phyloP scores from a whole-genome alignment of 1,140 invertebrate genomes.

The Mesaphorura yosii region DNA sequence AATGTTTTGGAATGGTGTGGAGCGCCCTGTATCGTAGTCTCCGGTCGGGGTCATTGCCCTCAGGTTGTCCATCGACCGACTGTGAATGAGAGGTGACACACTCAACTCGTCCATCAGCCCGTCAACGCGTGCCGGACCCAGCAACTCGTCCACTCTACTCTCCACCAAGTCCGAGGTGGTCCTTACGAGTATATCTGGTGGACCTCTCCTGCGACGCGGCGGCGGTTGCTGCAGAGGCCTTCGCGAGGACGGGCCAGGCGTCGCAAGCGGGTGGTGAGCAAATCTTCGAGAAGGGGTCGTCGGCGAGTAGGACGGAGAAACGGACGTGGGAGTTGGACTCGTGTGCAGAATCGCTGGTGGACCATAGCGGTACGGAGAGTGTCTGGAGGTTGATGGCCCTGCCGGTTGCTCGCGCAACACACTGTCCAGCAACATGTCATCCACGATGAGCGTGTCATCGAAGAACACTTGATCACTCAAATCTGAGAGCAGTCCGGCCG shows the following conservation, averaged over 20 bases:
- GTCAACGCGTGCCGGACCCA: constrained; percentile 5
- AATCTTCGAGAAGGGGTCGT: neutral
- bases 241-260: neutral
- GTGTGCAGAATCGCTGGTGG: constrained; percentile 12
- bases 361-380: constrained; percentile 22
- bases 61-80: constrained; percentile 5
- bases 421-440: neutral
- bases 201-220: neutral
- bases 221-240: neutral
- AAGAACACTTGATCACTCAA: constrained; percentile 29
- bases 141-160: constrained; percentile 18
- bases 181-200: neutral
- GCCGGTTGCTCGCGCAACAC: neutral
- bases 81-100: neutral
- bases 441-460: constrained; percentile 9
- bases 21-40: neutral
- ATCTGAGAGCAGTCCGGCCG: constrained; percentile 19
- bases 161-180: constrained; percentile 18
- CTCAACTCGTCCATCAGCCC: neutral
- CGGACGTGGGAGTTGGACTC: constrained; percentile 9
- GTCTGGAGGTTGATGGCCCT: neutral
- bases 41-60: neutral
- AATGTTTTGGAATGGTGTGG: neutral
- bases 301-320: neutral
- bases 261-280: neutral